Base-by-base conservation (phyloP, 2,888 invertebrate species). In the Synergus japonicus region DNA sequence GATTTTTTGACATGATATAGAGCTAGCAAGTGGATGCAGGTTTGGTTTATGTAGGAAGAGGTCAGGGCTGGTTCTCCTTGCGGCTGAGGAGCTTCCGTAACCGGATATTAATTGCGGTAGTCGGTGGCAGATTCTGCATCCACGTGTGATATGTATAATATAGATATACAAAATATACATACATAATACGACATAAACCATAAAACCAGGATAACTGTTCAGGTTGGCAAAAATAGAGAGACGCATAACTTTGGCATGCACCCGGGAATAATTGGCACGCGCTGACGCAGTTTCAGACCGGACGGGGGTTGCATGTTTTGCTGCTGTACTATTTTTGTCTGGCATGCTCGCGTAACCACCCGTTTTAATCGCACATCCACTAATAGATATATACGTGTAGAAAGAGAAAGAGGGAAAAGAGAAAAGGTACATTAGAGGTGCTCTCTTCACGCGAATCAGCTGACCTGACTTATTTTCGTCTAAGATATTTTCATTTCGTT, bases 261-360 rank as follows among this genome's bases (percentile, higher is more conserved):
- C 79, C 78, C 78, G 54, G 77, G 79, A 85, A 85, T 85, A 84
- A 85, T 85, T 83, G 82, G 82, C 83, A 78, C 76, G 78, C 66
- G 79, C 82, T 80, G 81, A 83, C 81, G 82, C 82, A 82, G 78
- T 76, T 79, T 8, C 64, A 64, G 49, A 76, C 54, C 54, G 54
- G 54, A 54, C 54, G 54, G 54, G 54, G 54, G n/a, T 54, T 54
- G 66, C 86, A 83, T 87, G 87, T 89, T 89, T 89, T 86, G 84
- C 87, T 87, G 82, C 83, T 79, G 65, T 78, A 87, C 89, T 90
- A 90, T 90, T 90, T 89, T 80, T 76, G 88, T 87, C 85, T 64
- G 87, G 86, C 83, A 86, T 86, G 89, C 86, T 86, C 86, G 88
- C 88, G 88, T 89, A 90, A 89, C 88, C 89, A 85, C 83, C 7